phyloP scores from a whole-genome alignment of 2,888 invertebrate genomes.

The Spilarctia lutea region DNA sequence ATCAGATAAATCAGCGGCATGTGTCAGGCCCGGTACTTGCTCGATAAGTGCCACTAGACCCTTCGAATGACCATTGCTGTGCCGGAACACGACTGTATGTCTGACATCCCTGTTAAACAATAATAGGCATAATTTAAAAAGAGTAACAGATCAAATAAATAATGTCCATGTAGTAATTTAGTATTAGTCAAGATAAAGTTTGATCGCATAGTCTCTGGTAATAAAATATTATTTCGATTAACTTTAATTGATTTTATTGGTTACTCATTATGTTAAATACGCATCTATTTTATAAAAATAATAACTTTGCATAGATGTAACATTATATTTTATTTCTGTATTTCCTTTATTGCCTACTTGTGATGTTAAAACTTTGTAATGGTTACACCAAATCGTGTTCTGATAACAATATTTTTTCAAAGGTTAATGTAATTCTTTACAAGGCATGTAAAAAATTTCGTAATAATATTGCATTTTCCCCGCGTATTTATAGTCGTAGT shows the following conservation, averaged over 20 bases:
- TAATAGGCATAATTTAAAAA: neutral
- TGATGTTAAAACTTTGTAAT: neutral
- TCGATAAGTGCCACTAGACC: conserved; percentile 91
- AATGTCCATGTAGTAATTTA: neutral
- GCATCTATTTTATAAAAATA: too few species aligned
- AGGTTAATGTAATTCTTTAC: neutral
- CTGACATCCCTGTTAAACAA: conserved; percentile 65
- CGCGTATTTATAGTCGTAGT: neutral
- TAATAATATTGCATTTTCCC: neutral
- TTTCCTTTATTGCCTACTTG: neutral
- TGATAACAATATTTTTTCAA: conserved; percentile 2
- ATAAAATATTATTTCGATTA: neutral
- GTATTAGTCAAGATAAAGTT: too few species aligned
- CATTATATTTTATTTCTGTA: too few species aligned
- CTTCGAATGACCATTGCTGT: conserved; percentile 67
- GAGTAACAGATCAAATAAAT: too few species aligned
- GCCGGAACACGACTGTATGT: conserved; percentile 75
- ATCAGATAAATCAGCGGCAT: conserved; percentile 89
- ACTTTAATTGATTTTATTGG: neutral
- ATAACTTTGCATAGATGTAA: too few species aligned
- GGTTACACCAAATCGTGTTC: neutral
- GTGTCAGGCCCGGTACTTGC: conserved; percentile 90
- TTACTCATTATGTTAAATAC: too few species aligned
- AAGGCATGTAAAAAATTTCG: neutral
- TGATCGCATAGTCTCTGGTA: neutral